Evolutionary conservation across 2,888 invertebrate genomes (phyloP).

Genomic region (Leucophora obtusa): DNA sequence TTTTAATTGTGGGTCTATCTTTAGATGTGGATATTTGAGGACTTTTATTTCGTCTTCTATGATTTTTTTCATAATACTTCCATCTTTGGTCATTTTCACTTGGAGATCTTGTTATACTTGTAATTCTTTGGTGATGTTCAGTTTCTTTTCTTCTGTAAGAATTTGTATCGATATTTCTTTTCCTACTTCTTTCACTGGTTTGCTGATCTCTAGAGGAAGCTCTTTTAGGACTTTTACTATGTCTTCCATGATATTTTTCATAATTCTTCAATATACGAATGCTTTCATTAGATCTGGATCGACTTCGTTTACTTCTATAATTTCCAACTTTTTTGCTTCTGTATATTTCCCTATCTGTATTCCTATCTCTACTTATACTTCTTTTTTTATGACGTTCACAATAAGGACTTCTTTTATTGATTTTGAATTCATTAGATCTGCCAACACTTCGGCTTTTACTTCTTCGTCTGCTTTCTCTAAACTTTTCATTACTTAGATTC

Average conservation of each 20-base stretch:
- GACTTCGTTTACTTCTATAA: not conserved
- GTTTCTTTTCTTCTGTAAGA: too few species aligned
- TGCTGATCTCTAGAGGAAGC: not conserved
- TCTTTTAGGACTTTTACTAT: not conserved
- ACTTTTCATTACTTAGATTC: not conserved
- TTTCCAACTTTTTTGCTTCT: not conserved
- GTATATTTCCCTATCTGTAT: not conserved
- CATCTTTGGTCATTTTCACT: too few species aligned
- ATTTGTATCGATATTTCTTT: too few species aligned
- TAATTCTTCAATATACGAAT: not conserved
- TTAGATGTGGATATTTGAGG: too few species aligned
- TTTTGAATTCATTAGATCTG: not conserved
- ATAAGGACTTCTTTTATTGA: not conserved
- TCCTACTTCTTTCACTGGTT: too few species aligned
- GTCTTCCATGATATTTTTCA: constrained; percentile 31
- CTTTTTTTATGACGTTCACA: not conserved
- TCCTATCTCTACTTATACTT: constrained; percentile 20
- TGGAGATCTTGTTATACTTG: too few species aligned
- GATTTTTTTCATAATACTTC: too few species aligned
- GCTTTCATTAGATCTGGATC: not conserved
- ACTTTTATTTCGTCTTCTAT: too few species aligned
- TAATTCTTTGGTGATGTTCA: too few species aligned
- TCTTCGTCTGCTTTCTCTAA: not conserved
- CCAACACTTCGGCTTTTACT: constrained; percentile 5
- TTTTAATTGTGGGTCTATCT: too few species aligned